Base-by-base conservation (phyloP, 2,888 invertebrate species). In the Ophion ventricosus region DNA sequence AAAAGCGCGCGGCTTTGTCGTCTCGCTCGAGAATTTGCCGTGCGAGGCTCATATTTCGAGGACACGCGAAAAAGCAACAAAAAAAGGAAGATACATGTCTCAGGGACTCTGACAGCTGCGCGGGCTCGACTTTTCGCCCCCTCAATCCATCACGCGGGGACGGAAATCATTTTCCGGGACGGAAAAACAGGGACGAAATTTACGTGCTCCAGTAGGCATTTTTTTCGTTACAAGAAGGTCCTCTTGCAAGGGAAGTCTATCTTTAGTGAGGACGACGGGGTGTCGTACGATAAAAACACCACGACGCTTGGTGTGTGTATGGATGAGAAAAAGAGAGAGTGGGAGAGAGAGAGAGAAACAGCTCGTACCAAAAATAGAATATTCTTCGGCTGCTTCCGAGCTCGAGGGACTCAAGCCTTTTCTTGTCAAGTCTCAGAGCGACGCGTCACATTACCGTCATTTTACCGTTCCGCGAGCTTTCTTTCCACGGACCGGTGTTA, bases 321-420 rank as follows among this genome's bases (percentile, higher is more conserved):
- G 69, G n/a, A n/a, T 29, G 57, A 23, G 59, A 8, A 3, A 1
- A 2, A 49, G 49, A 14, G 14, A 14, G 2, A 14, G n/a, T n/a
- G n/a, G n/a, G n/a, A 3, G 49, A 49, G 17, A 49, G 49, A 49
- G 17, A 49, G 43, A 74, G 75, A 89, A 89, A 88, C 90, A 89
- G 89, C 89, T 90, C 89, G 89, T 88, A 90, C 91, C 63, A 84
- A 91, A 93, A 93, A 93, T 93, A 93, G 93, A 92, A 90, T 90
- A 87, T 89, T 66, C 88, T 89, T 89, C 83, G 88, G 64, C 79
- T 29, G 61, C 25, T 59, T 49, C 86, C 87, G 83, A 80, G 87
- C 87, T 88, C 89, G 86, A 82, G 77, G 76, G 80, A 61, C 63
- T 75, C 67, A 23, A 67, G 49, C 4, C 35, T 35, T 29, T 10